Conservation (phyloP, 2,888 invertebrate species). For the Falcaria lacertinaria region DNA sequence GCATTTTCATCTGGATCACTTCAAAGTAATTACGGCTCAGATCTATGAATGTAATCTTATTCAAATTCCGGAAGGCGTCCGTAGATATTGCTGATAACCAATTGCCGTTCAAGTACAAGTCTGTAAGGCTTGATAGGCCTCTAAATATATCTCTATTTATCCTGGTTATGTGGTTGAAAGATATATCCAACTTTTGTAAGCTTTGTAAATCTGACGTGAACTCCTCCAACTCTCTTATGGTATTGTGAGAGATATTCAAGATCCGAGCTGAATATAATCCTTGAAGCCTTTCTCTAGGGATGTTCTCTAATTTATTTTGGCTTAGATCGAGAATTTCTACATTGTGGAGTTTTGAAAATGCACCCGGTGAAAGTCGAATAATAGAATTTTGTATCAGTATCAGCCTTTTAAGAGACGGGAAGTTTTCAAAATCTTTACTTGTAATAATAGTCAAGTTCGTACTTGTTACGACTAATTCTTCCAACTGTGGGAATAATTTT, state of each 20-base stretch:
- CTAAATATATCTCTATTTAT: slow-evolving; percentile 88
- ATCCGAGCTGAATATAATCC: slow-evolving; percentile 86
- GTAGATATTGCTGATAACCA: slow-evolving; percentile 88
- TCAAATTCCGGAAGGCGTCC: slow-evolving; percentile 87
- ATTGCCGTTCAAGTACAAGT: slow-evolving; percentile 89
- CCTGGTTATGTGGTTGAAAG: slow-evolving; percentile 89
- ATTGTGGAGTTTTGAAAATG: slow-evolving; percentile 88
- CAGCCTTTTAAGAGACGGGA: slow-evolving; percentile 87
- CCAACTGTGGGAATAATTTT: slow-evolving; percentile 87
- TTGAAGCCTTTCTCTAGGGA: slow-evolving; percentile 91
- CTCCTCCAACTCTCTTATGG: slow-evolving; percentile 88
- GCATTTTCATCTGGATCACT: slow-evolving; percentile 87
- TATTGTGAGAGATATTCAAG: slow-evolving; percentile 91
- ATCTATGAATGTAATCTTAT: slow-evolving; percentile 87
- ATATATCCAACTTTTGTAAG: slow-evolving; percentile 89
- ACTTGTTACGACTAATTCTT: slow-evolving; percentile 88
- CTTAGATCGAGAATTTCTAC: slow-evolving; percentile 89
- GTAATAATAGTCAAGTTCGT: slow-evolving; percentile 91
- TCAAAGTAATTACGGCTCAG: slow-evolving; percentile 91
- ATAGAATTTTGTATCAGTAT: slow-evolving; percentile 87
- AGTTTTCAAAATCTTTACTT: slow-evolving; percentile 91
- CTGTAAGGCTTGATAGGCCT: slow-evolving; percentile 86
- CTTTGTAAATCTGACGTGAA: slow-evolving; percentile 88
- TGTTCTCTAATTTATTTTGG: slow-evolving; percentile 88
- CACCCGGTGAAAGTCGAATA: slow-evolving; percentile 89